Base-by-base conservation (phyloP, 2,888 invertebrate species). In the Diachrysia chrysitis region DNA sequence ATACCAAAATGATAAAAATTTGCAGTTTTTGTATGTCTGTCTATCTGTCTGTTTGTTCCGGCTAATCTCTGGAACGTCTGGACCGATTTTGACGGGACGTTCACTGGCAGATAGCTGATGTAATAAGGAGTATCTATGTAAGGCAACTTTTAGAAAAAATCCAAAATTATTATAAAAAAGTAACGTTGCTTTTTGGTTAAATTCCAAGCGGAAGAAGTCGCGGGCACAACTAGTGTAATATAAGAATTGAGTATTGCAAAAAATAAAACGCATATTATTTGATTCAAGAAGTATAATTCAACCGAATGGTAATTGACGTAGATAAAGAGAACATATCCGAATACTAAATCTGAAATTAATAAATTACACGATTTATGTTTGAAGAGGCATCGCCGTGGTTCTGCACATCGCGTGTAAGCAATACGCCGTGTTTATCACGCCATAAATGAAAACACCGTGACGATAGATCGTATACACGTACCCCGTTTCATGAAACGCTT, bases 361-460 rank as follows among this genome's bases (percentile, higher is more conserved):
- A 71, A 57, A 60, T 74, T n/a, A n/a, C n/a, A n/a, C n/a, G n/a
- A n/a, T n/a, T n/a, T 42, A 29, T 51, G 57, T 19, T 21, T 54
- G 23, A 10, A 66, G 48, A 48, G 21, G 37, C 21, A 37, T 48
- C 21, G 29, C 58, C 17, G 21, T 51, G 48, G 48, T 17, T 58
- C 35, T 54, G n/a, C 59, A 66, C 16, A 58, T 76, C 63, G 74
- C 66, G 63, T 76, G 58, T 58, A 42, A 10, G 23, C 29, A 16
- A 55, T 16, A 19, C 51, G 54, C 59, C 12, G 51, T 23, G 51
- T 55, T 63, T 71, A 61, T 61, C 62, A 71, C 66, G 54, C 51
- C 63, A 53, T 61, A 58, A 71, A 71, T 57, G 63, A 76, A 72
- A 71, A 74, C 35, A 61, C 60, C 63, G 66, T 61, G 51, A 51